These are phyloP conservation scores for Drosophila borborema DNA, from an alignment of 2,888 invertebrate genomes.

Conservation along the genomic window DNA sequence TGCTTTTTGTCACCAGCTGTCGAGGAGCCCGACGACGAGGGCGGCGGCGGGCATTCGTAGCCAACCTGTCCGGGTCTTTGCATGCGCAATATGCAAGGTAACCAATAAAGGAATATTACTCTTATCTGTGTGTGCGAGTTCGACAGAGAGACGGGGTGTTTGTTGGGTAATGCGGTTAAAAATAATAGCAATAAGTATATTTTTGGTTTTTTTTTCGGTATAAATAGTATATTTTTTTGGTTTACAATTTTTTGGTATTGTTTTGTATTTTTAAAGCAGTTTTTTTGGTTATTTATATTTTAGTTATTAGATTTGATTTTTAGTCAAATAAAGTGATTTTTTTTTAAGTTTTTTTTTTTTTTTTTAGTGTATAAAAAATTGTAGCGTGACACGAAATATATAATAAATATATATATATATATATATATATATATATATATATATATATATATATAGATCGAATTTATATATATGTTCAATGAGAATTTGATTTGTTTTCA, in stretches of 20 bases:
- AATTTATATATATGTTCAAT: conserved; percentile 1
- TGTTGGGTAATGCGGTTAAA: conserved; percentile 78
- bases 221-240: conserved; percentile 35
- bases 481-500: conserved; percentile 25
- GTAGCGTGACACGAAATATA: not conserved
- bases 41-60: conserved; percentile 86
- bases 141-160: conserved; percentile 80
- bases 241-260: conserved; percentile 4
- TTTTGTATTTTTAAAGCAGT: conserved; percentile 27
- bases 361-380: conserved; percentile 20
- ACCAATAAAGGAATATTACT: conserved; percentile 97
- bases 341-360: conserved; percentile 27
- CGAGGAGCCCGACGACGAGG: conserved; percentile 87
- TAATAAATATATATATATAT: not conserved
- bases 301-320: conserved; percentile 37
- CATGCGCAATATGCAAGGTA: conserved; percentile 99
- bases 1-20: conserved; percentile 86
- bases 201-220: conserved; percentile 48
- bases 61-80: conserved; percentile 89
- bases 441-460: not conserved
- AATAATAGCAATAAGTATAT: conserved; percentile 75
- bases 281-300: conserved; percentile 28
- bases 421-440: not conserved
- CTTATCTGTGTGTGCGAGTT: conserved; percentile 88
- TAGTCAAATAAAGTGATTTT: conserved; percentile 7